A percentile compares a stretch with the other conserved stretches of the same genome.
These are phyloP conservation scores for Mus spretus DNA, from an alignment of 2,797 vertebrate species.

Conservation along the genomic window DNA sequence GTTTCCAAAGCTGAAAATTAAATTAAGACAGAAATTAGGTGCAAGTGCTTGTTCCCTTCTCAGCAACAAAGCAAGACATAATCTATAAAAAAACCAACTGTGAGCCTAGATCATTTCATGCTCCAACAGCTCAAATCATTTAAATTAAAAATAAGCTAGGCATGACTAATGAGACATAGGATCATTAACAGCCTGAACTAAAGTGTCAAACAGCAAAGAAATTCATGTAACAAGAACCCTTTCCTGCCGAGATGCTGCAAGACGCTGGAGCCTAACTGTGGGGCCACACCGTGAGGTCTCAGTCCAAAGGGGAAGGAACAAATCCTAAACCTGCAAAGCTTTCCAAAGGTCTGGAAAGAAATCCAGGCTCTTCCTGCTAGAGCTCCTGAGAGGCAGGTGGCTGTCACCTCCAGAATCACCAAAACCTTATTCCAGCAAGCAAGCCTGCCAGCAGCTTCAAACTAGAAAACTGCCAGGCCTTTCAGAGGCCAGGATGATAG, in stretches of 20 bases:
- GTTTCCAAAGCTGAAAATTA: slow-evolving; percentile 96
- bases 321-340: neutral
- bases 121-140: slow-evolving; percentile 73
- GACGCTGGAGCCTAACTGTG: neutral
- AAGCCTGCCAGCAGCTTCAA: neutral
- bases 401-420: slow-evolving; percentile 8
- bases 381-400: neutral
- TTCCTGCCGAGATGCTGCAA: slow-evolving; percentile 29
- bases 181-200: slow-evolving; percentile 41
- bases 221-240: neutral
- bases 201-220: neutral
- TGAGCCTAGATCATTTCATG: slow-evolving; percentile 79
- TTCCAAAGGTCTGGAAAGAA: neutral
- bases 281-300: too few relatives aligned
- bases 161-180: slow-evolving; percentile 62
- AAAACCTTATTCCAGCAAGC: neutral
- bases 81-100: slow-evolving; percentile 69
- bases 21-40: slow-evolving; percentile 71
- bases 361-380: neutral
- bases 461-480: neutral
- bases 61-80: slow-evolving; percentile 70
- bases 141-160: slow-evolving; percentile 78
- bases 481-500: neutral
- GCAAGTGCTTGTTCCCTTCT: slow-evolving; percentile 67
- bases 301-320: neutral